Evolutionary conservation across 2,113 vertebrate species (phyloP), one percentile per base, ranked within the genome.

Genomic region (Sylvilagus bachmani): DNA sequence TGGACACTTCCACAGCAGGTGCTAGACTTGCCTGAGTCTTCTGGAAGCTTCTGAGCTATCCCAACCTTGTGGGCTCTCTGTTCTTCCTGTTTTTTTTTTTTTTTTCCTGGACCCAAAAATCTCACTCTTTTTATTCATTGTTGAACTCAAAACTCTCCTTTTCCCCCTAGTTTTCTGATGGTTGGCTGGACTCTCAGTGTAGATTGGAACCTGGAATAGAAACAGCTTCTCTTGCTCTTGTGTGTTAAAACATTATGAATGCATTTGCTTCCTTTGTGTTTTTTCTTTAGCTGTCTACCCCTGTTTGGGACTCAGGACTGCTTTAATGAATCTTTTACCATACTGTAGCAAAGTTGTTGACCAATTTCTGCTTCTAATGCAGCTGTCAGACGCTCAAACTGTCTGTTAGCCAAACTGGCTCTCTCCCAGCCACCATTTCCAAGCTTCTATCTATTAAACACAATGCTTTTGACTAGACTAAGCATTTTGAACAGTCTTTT

Each of bases 371-470:
- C 58, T 93, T 87, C 82, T n/a, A 92, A 89, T 51, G 74, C 94
- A 93, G 69, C 94, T 97, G 88, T 95, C 85, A 92, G 93, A 77
- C 38, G 1, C 66, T 96, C 82, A 88, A 82, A 74, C 64, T 82
- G 51, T 93, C 92, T 92, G 73, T 92, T 95, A 92, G 95, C 85
- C 90, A 86, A 80, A 92, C 74, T 95, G 96, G 74, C 89, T 95
- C 33, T 55, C 79, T 79, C 66, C 84, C 74, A 96, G 90, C 29
- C 78, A 88, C 24, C 21, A 89, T 91, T 89, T 90, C 79, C 61
- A 95, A 94, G 86, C 24, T 79, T 75, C 88, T 92, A 53, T 71
- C 86, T 92, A 44, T 95, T 82, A 95, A 83, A 90, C 80, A 91
- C 75, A 64, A 62, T 90, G 66, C 75, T 97, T 96, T 94, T 84